phyloP scores from a whole-genome alignment of 2,888 invertebrate species.

The Apomyelois bistriatella region DNA sequence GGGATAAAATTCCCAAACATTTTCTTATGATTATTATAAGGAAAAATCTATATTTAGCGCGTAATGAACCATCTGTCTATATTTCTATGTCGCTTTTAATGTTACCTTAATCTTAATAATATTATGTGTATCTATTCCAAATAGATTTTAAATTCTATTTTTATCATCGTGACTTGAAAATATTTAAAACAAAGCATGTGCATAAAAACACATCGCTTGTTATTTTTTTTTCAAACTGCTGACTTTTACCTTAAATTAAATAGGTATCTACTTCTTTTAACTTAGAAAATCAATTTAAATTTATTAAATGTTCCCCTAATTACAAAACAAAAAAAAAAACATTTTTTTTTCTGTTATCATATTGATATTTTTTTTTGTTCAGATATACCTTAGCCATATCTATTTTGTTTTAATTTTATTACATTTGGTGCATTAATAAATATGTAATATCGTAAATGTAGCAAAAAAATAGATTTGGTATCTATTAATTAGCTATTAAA shows the following conservation, averaged over 20 bases:
- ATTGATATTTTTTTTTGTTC: too few relatives aligned
- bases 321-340: too few relatives aligned
- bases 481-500: too few relatives aligned
- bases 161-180: neutral
- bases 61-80: conserved; percentile 53
- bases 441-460: conserved; percentile 3
- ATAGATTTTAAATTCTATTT: neutral
- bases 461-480: neutral
- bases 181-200: neutral
- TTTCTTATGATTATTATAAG: conserved; percentile 78
- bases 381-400: too few relatives aligned
- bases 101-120: conserved; percentile 37
- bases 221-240: too few relatives aligned
- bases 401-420: too few relatives aligned
- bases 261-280: too few relatives aligned
- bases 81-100: conserved; percentile 74
- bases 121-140: neutral
- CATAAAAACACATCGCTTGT: neutral
- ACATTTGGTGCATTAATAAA: neutral
- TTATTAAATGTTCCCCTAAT: too few relatives aligned
- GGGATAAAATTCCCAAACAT: conserved; percentile 47
- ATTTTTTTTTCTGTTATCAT: too few relatives aligned
- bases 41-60: conserved; percentile 66
- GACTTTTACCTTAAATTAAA: too few relatives aligned
- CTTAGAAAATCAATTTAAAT: too few relatives aligned